phyloP scores from a whole-genome alignment of 37 sponge, comb jelly and placozoan genomes.

The Chondrosia reniformis region DNA sequence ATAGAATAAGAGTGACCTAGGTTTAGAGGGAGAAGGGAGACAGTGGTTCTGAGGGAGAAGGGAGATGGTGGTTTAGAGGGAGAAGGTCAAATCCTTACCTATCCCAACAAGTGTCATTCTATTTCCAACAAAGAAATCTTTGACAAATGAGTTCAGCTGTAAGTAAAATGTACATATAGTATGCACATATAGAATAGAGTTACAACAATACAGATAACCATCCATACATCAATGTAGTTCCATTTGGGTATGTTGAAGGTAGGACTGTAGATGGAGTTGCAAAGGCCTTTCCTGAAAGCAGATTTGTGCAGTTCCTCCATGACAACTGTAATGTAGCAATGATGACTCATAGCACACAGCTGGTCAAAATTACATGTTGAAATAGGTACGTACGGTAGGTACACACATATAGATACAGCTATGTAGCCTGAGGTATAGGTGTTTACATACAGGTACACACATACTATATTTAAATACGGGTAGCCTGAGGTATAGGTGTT shows the following conservation, averaged over 20 bases:
- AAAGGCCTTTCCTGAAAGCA: constrained; percentile 56
- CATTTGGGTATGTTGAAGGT: constrained; percentile 31
- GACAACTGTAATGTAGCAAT: constrained; percentile 48
- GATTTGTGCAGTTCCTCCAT: constrained; percentile 41
- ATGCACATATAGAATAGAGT: neutral
- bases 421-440: no score
- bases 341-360: no score
- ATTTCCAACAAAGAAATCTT: constrained; percentile 36
- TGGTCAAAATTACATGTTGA: no score
- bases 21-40: neutral
- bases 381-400: no score
- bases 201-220: neutral
- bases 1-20: neutral
- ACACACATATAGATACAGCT: no score
- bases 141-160: constrained; percentile 51
- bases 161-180: neutral
- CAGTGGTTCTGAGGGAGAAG: no score
- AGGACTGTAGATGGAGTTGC: constrained; percentile 62
- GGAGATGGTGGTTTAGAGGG: neutral
- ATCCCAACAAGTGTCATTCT: constrained; percentile 63
- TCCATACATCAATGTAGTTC: constrained; percentile 46
- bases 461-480: no score
- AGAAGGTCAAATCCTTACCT: constrained; percentile 41
- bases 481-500: no score
- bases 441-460: no score